Conservation (phyloP, 2,797 vertebrate species). For the Benthosema pterotum region DNA sequence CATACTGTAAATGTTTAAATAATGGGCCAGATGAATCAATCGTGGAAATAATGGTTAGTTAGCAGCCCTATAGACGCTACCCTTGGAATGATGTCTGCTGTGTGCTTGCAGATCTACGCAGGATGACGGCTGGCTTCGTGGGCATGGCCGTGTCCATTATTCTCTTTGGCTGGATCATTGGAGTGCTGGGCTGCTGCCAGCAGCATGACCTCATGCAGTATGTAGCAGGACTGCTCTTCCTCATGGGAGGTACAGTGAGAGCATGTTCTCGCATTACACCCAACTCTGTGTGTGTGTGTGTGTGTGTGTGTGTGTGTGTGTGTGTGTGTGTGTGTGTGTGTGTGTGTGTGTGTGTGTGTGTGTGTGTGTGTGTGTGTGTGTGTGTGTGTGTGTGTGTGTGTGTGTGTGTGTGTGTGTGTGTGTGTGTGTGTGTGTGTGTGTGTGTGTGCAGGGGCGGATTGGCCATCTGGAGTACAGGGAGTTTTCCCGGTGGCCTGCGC, state of each 20-base stretch:
- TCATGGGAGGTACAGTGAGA: constrained; percentile 92
- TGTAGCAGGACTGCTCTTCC: constrained; percentile 94
- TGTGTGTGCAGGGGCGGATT: too few relatives aligned
- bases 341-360: neutral
- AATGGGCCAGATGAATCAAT: too few relatives aligned
- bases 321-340: neutral
- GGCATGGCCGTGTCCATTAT: constrained; percentile 97
- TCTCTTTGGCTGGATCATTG: constrained; percentile 93
- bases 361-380: neutral
- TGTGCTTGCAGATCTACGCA: constrained; percentile 84
- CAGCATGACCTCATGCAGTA: constrained; percentile 97
- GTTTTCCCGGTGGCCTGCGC: too few relatives aligned
- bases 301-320: neutral
- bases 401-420: neutral
- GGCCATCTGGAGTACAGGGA: too few relatives aligned
- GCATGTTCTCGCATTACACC: constrained; percentile 37
- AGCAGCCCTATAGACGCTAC: too few relatives aligned
- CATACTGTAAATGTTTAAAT: too few relatives aligned
- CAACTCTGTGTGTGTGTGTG: constrained; percentile 6
- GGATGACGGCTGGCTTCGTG: constrained; percentile 95
- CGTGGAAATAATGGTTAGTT: too few relatives aligned
- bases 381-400: neutral
- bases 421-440: neutral
- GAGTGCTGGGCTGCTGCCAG: constrained; percentile 93
- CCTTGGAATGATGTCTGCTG: neutral